Percentiles rank a stretch among this genome's conserved stretches.
Evolutionary conservation across 2,888 invertebrate species (phyloP).

Genomic region (Crepidodera aurea): DNA sequence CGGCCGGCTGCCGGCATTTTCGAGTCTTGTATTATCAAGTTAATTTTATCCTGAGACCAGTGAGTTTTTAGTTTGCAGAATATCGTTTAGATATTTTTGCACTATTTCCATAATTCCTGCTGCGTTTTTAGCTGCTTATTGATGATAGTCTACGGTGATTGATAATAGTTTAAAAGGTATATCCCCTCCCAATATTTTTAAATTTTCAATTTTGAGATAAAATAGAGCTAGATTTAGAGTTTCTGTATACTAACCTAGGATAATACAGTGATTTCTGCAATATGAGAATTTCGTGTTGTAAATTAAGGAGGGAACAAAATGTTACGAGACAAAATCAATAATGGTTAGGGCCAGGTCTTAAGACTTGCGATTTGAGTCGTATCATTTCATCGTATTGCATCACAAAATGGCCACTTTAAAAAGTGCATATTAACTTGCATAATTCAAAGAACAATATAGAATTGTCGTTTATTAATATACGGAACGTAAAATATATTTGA

Average conservation of each 20-base stretch:
- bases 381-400: slow-evolving; percentile 48
- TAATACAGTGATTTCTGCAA: not conserved
- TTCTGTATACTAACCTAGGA: not conserved
- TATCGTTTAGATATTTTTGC: not conserved
- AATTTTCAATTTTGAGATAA: no score
- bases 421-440: no score
- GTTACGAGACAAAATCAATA: slow-evolving; percentile 31
- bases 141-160: no score
- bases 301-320: not conserved
- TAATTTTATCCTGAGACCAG: not conserved
- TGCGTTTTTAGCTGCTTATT: no score
- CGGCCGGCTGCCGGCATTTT: slow-evolving; percentile 27
- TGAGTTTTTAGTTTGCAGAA: not conserved
- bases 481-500: no score
- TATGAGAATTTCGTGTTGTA: not conserved
- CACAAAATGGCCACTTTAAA: slow-evolving; percentile 56
- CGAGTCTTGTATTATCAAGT: not conserved
- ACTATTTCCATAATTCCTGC: not conserved
- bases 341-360: slow-evolving; percentile 9
- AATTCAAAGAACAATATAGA: not conserved
- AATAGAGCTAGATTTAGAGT: no score
- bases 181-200: no score
- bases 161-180: no score
- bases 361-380: not conserved
- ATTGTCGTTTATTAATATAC: not conserved